Conservation (phyloP, 2,113 vertebrate species). For the Nothocercus nigrocapillus region DNA sequence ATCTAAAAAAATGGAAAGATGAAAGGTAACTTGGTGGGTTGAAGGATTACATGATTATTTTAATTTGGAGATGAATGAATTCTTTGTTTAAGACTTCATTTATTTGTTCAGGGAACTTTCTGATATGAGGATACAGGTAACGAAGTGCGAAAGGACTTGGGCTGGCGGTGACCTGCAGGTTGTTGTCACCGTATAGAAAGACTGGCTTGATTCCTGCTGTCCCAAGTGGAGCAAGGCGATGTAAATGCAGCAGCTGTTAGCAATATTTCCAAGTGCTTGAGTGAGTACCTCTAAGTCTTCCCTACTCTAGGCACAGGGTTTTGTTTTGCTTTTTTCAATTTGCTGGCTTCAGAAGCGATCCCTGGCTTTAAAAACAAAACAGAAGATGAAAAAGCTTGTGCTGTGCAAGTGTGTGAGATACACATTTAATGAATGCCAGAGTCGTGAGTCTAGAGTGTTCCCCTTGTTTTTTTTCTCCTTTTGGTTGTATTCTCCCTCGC, state of each 20-base stretch:
- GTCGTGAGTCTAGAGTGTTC: neutral
- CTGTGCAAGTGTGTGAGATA: neutral
- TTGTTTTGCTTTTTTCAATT: neutral
- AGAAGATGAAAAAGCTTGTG: neutral
- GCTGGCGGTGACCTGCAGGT: neutral
- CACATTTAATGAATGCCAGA: neutral
- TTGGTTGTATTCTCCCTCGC: neutral
- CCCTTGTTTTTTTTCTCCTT: neutral
- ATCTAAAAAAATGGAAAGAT: slow-evolving; percentile 50
- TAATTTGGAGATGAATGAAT: slow-evolving; percentile 62
- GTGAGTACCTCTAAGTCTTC: neutral
- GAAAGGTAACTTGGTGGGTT: slow-evolving; percentile 61
- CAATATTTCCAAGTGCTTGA: neutral
- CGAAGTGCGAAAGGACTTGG: neutral
- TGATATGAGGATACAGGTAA: slow-evolving; percentile 17
- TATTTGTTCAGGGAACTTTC: slow-evolving; percentile 61
- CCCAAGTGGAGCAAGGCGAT: neutral
- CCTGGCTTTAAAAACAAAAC: neutral
- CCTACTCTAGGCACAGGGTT: neutral
- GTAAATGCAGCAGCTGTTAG: neutral
- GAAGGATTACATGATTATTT: slow-evolving; percentile 72
- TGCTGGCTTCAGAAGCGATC: neutral
- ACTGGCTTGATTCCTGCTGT: neutral
- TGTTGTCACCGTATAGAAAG: neutral
- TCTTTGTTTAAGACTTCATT: slow-evolving; percentile 64